These are phyloP conservation scores for Coregonus ussuriensis DNA, from an alignment of 2,797 vertebrate species.

Conservation along the genomic window DNA sequence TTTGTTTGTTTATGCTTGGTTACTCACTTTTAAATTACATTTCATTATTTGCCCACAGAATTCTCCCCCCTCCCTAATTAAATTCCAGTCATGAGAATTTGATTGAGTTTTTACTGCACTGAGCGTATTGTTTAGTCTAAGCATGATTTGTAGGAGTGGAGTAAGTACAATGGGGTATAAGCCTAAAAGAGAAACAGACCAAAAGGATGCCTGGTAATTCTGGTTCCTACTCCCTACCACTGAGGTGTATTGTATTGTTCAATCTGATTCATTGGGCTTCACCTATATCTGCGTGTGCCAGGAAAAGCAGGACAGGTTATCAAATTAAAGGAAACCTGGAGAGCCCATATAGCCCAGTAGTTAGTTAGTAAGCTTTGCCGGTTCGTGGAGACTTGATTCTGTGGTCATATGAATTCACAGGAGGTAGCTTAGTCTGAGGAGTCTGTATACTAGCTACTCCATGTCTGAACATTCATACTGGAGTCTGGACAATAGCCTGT, in stretches of 20 bases:
- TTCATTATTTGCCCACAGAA: slow-evolving; percentile 6
- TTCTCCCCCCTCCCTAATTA: background rate
- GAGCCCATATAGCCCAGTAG: slow-evolving; percentile 4
- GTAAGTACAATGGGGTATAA: background rate
- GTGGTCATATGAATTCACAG: background rate
- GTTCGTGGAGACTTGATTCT: slow-evolving; percentile 1
- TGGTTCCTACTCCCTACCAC: background rate
- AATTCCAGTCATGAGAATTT: slow-evolving; percentile 7
- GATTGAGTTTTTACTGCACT: background rate
- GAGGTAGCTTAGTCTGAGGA: background rate
- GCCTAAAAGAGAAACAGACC: background rate
- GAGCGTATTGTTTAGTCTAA: background rate
- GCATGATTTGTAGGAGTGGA: background rate
- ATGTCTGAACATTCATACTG: background rate
- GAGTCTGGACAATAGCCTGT: background rate
- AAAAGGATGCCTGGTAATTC: background rate
- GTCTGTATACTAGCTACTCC: background rate
- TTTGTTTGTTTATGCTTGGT: background rate
- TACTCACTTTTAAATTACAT: background rate
- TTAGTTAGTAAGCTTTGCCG: slow-evolving; percentile 12
- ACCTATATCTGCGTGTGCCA: background rate
- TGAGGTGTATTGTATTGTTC: background rate
- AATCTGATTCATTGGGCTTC: background rate
- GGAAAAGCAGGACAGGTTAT: slow-evolving; percentile 29
- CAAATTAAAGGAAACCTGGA: slow-evolving; percentile 23